Evolutionary conservation across 2,888 invertebrate species (phyloP).

Genomic region (Chymomyza amoena): DNA sequence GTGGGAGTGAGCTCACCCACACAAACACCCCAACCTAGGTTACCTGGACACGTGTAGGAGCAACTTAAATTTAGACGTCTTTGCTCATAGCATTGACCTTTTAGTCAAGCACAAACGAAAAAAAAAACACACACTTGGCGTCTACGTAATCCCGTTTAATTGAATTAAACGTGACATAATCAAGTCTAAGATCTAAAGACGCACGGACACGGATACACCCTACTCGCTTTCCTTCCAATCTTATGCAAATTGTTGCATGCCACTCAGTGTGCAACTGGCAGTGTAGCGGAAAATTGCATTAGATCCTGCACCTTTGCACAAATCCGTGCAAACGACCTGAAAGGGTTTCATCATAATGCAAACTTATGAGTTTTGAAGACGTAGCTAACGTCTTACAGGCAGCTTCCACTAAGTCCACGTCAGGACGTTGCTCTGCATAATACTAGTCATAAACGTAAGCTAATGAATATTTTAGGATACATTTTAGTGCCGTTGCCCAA

Average conservation of each 20-base stretch:
- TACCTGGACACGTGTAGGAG: conserved; percentile 34
- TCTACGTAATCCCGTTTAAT: conserved; percentile 67
- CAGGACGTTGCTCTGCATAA: not conserved
- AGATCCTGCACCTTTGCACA: conserved; percentile 38
- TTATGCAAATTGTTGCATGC: conserved; percentile 45
- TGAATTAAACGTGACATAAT: conserved; percentile 72
- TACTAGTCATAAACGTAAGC: not conserved
- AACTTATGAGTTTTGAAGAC: conserved; percentile 33
- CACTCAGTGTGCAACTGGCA: conserved; percentile 41
- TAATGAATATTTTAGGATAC: conserved; percentile 3
- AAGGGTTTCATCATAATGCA: conserved; percentile 62
- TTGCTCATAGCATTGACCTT: conserved; percentile 60
- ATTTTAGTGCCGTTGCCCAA: not conserved
- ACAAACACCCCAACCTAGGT: conserved; percentile 48
- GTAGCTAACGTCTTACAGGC: conserved; percentile 5
- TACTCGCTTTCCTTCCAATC: too few species aligned
- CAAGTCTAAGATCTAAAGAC: conserved; percentile 1
- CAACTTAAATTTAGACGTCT: conserved; percentile 35
- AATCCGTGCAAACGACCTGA: conserved; percentile 60
- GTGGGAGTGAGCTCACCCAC: not conserved
- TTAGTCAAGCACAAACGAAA: not conserved
- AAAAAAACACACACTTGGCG: conserved; percentile 52
- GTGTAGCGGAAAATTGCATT: conserved; percentile 74
- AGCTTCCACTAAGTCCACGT: not conserved
- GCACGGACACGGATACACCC: not conserved